Evolutionary conservation across 2,113 vertebrate genomes (phyloP).

Genomic region (Leptocoma aspasia): DNA sequence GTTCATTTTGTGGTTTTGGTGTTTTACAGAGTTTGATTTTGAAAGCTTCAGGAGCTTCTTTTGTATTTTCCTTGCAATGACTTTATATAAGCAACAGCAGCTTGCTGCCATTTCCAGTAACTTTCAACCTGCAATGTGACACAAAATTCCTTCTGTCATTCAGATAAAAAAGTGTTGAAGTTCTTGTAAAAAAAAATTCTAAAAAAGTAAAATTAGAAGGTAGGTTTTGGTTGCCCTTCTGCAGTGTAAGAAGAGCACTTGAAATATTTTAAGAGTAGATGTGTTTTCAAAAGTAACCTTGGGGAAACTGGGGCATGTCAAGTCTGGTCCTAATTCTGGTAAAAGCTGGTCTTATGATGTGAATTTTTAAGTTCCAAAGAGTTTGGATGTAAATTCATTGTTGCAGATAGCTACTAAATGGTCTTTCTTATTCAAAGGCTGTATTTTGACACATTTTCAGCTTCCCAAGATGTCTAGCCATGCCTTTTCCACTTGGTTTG

Average conservation of each 20-base stretch:
- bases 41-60: background rate
- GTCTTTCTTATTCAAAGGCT: background rate
- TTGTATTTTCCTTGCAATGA: background rate
- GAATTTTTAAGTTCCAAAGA: background rate
- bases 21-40: background rate
- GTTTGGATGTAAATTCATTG: background rate
- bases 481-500: background rate
- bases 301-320: conserved; percentile 29
- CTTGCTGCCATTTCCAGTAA: background rate
- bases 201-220: background rate
- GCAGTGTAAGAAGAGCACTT: background rate
- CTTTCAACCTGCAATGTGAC: background rate
- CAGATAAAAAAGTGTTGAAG: background rate
- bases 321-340: conserved; percentile 23
- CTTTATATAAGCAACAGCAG: background rate
- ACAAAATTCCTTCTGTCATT: background rate
- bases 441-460: background rate
- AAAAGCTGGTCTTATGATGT: background rate
- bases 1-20: background rate
- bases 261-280: background rate
- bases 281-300: conserved; percentile 7
- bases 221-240: background rate
- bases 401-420: background rate
- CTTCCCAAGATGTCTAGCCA: background rate
- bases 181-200: background rate